Conservation (phyloP, 2,888 invertebrate genomes). For the Lithosia quadra region DNA sequence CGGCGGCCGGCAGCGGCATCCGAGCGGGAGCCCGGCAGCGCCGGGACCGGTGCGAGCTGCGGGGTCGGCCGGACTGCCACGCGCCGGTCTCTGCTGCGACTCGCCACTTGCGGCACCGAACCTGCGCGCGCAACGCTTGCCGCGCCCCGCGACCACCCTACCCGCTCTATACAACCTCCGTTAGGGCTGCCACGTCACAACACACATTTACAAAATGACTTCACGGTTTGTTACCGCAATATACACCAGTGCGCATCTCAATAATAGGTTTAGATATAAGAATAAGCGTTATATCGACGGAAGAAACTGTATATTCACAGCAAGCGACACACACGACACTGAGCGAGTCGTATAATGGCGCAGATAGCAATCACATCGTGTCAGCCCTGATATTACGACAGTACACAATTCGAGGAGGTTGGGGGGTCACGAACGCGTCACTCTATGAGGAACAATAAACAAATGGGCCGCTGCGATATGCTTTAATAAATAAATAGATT, state of each 20-base stretch:
- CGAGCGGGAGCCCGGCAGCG: conserved; percentile 83
- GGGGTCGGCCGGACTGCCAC: conserved; percentile 81
- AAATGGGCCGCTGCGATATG: conserved; percentile 44
- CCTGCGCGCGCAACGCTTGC: conserved; percentile 51
- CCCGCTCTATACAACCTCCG: conserved; percentile 73
- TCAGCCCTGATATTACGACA: conserved; percentile 56
- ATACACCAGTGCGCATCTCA: conserved; percentile 36
- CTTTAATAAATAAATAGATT: conserved; percentile 43
- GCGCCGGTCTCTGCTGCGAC: conserved; percentile 67
- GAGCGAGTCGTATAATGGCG: conserved; percentile 23
- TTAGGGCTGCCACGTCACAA: conserved; percentile 67
- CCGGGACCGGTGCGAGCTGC: conserved; percentile 82
- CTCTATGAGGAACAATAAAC: conserved; percentile 51
- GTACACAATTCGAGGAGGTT: conserved; percentile 59
- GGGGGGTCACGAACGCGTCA: conserved; percentile 55
- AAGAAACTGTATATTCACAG: conserved; percentile 22
- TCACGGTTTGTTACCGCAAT: conserved; percentile 38
- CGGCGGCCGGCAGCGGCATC: conserved; percentile 86
- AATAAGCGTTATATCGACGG: conserved; percentile 28
- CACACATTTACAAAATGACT: conserved; percentile 53
- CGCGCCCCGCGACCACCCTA: conserved; percentile 50
- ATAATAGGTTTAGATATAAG: conserved; percentile 36
- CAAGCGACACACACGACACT: conserved; percentile 19
- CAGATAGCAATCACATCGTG: conserved; percentile 33
- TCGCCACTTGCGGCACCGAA: conserved; percentile 42